These are phyloP conservation scores for Microtus oregoni DNA, from an alignment of 2,113 vertebrate genomes.

Conservation along the genomic window DNA sequence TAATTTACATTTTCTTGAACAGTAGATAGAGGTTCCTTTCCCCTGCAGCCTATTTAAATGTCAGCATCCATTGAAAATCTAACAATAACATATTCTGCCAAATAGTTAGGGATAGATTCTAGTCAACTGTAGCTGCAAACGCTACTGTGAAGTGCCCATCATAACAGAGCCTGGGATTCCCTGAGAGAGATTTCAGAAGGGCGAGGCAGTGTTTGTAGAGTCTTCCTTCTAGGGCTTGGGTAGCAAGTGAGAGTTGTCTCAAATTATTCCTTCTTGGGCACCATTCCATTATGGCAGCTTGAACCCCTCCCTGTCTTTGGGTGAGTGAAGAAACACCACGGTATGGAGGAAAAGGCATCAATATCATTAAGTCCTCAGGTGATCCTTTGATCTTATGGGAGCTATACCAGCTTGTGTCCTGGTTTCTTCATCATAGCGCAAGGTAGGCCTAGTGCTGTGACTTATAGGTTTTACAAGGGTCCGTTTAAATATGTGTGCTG, in stretches of 20 bases:
- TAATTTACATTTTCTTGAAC: too few relatives aligned
- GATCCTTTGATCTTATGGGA: not conserved
- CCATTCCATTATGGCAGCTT: not conserved
- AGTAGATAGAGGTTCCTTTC: not conserved
- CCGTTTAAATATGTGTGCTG: not conserved
- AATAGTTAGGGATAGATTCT: not conserved
- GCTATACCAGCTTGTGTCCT: too few relatives aligned
- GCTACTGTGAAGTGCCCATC: not conserved
- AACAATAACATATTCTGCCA: not conserved
- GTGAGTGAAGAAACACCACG: not conserved
- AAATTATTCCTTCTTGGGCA: not conserved
- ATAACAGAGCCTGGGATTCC: not conserved
- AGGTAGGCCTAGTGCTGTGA: not conserved
- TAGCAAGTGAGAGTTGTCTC: not conserved
- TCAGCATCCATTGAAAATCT: not conserved
- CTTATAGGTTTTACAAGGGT: not conserved
- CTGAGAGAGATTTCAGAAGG: not conserved
- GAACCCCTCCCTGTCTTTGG: not conserved
- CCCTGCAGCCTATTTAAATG: not conserved
- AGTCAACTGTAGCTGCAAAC: not conserved
- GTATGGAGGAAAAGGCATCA: not conserved
- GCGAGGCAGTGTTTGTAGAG: not conserved
- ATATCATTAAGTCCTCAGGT: fast-evolving
- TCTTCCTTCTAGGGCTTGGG: too few relatives aligned
- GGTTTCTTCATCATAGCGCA: not conserved